Percentiles rank a stretch among this genome's conserved stretches.
Conservation (phyloP, 2,888 invertebrate genomes). For the Eueremaeus valkanovi region DNA sequence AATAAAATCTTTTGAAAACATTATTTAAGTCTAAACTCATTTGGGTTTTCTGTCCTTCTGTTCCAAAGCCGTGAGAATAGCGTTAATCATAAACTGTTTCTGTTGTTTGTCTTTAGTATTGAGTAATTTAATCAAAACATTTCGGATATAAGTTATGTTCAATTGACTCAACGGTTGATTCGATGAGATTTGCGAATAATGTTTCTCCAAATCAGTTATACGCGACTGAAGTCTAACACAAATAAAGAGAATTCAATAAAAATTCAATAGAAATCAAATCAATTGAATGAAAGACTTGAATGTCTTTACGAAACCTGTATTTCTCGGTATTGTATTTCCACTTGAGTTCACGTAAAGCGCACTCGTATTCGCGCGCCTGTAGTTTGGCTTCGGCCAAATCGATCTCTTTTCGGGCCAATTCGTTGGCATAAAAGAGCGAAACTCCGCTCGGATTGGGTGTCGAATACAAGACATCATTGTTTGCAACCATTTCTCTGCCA, state of each 20-base stretch:
- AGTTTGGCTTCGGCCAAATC: constrained; percentile 38
- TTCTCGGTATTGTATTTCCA: constrained; percentile 42
- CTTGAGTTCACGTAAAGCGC: constrained; percentile 39
- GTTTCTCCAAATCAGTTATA: constrained; percentile 38
- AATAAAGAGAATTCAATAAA: too few species aligned
- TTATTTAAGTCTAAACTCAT: too few species aligned
- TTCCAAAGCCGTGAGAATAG: constrained; percentile 39
- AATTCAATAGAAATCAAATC: too few species aligned
- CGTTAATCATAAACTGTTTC: constrained; percentile 42
- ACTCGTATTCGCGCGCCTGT: constrained; percentile 40
- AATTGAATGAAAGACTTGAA: too few species aligned
- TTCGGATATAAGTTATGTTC: constrained; percentile 41
- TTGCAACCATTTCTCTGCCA: background rate
- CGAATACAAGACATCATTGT: background rate
- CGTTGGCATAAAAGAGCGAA: constrained; percentile 42
- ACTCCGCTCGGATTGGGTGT: background rate
- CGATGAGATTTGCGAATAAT: background rate
- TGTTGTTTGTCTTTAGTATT: constrained; percentile 42
- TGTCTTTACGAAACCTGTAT: too few species aligned
- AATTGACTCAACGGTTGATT: constrained; percentile 26
- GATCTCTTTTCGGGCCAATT: constrained; percentile 42
- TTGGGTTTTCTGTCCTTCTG: background rate
- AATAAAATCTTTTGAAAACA: too few species aligned
- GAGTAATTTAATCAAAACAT: constrained; percentile 40
- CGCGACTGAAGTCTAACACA: constrained; percentile 36